Conservation (phyloP, 2,797 vertebrate species). For the Heteromormyrus szaboi region DNA sequence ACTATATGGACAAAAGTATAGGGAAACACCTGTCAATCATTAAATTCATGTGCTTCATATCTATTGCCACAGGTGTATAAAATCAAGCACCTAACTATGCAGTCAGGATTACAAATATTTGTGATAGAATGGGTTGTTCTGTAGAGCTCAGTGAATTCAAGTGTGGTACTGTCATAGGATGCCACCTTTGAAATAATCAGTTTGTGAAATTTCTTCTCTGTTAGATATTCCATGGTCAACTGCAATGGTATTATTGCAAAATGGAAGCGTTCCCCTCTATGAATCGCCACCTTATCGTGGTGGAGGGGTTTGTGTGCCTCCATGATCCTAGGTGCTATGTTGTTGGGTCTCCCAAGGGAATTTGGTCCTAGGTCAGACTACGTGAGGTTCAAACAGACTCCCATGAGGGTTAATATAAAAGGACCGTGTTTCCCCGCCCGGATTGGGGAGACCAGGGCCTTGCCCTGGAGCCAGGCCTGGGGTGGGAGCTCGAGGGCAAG, state of each 20-base stretch:
- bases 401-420: background rate
- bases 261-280: background rate
- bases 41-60: background rate
- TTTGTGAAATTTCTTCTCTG: background rate
- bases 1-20: background rate
- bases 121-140: background rate
- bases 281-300: background rate
- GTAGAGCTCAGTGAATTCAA: background rate
- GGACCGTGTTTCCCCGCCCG: background rate
- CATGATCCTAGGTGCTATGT: background rate
- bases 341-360: background rate
- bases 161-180: background rate
- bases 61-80: background rate
- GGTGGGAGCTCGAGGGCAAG: background rate
- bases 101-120: background rate
- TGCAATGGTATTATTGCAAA: background rate
- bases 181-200: background rate
- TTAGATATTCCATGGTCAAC: background rate
- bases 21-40: background rate
- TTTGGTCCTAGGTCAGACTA: background rate
- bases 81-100: background rate
- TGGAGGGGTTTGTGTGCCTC: background rate
- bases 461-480: background rate
- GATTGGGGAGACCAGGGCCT: background rate
- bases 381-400: background rate